phyloP scores from a whole-genome alignment of 2,888 invertebrate genomes.

The Epinotia nisella region DNA sequence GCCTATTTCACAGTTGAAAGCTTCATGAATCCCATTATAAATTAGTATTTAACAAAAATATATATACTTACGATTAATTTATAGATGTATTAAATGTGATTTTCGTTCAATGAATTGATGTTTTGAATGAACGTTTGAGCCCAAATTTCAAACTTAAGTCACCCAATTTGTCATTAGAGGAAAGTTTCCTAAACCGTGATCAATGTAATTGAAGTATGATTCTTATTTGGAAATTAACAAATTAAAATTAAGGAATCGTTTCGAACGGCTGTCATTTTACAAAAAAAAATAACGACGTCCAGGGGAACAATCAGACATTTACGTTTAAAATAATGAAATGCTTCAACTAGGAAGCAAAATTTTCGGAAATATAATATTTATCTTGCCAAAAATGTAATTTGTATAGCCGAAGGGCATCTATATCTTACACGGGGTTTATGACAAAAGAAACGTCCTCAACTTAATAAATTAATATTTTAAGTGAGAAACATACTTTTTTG shows the following conservation, averaged over 20 bases:
- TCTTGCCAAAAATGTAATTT: no score
- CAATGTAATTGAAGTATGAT: not conserved
- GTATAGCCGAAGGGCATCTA: no score
- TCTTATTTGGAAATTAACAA: not conserved
- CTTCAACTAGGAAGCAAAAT: no score
- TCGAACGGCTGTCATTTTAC: no score
- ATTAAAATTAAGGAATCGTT: not conserved
- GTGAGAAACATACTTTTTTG: no score
- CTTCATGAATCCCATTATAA: not conserved
- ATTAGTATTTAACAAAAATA: not conserved
- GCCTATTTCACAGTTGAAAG: constrained; percentile 58
- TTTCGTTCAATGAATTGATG: constrained; percentile 53
- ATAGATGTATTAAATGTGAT: constrained; percentile 14
- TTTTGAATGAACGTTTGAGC: constrained; percentile 70
- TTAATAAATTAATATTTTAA: no score
- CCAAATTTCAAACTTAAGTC: constrained; percentile 69
- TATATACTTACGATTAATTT: not conserved
- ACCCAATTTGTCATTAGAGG: constrained; percentile 6
- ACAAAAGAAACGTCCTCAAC: no score
- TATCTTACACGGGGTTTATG: no score
- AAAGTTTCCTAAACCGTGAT: constrained; percentile 4
- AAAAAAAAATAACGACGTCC: no score
- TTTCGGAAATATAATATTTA: no score
- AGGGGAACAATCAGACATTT: no score
- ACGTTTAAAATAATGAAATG: no score